Evolutionary conservation across 2,797 vertebrate species (phyloP).

Genomic region (Diglossa cyanea): DNA sequence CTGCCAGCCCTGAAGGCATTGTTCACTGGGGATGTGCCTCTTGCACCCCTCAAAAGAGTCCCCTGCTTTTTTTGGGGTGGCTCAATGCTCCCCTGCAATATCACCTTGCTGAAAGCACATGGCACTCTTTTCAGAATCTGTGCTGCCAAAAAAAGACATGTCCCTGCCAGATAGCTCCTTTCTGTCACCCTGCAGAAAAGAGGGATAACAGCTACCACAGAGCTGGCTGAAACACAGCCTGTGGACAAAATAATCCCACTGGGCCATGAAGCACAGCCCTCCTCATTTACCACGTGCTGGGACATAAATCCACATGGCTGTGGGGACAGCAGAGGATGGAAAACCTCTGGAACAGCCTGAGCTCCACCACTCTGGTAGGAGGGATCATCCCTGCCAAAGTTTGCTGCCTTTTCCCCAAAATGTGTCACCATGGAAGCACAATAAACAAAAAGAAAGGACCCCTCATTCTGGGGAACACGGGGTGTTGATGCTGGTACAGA

Average conservation of each 20-base stretch:
- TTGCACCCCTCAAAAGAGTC: background rate
- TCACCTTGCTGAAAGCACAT: background rate
- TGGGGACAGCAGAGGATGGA: background rate
- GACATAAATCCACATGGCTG: fast-evolving
- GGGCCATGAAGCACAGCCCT: background rate
- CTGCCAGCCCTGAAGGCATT: background rate
- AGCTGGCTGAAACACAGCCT: background rate
- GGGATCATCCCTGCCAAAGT: fast-evolving
- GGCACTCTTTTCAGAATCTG: background rate
- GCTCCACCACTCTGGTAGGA: fast-evolving
- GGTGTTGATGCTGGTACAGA: background rate
- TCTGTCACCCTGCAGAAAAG: background rate
- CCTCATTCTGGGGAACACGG: background rate
- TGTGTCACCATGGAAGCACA: fast-evolving
- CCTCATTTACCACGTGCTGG: fast-evolving
- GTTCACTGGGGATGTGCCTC: background rate
- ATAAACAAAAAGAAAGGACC: background rate
- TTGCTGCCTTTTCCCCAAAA: background rate
- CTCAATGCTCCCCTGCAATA: background rate
- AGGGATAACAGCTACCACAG: background rate
- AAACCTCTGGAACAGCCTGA: background rate
- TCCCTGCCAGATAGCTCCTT: background rate
- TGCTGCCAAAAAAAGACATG: fast-evolving
- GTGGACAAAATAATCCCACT: background rate
- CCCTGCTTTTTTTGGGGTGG: background rate